Evolutionary conservation across 1,140 invertebrate species (phyloP).

Genomic region (Lithobius niger): DNA sequence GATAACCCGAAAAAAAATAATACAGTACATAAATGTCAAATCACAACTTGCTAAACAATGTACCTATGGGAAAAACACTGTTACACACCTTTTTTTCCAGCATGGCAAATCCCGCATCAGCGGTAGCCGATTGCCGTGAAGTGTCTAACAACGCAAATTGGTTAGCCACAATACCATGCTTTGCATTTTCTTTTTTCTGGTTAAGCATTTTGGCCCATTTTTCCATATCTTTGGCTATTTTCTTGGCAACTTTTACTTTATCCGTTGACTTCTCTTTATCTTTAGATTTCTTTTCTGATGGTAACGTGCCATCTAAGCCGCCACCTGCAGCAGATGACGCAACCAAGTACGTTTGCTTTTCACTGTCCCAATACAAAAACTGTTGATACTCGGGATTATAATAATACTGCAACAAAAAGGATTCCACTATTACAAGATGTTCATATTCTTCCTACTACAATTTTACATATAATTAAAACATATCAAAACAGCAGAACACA

Average conservation of each 20-base stretch:
- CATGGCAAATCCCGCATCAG: constrained; percentile 81
- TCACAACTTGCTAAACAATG: neutral
- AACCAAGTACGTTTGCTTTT: constrained; percentile 57
- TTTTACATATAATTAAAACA: too few species aligned
- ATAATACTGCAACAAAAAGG: constrained; percentile 34
- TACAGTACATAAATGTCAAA: neutral
- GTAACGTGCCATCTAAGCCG: constrained; percentile 27
- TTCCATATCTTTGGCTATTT: constrained; percentile 93
- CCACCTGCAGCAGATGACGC: constrained; percentile 23
- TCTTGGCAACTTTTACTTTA: constrained; percentile 93
- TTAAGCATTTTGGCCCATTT: constrained; percentile 95
- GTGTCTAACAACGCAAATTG: neutral
- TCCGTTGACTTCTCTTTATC: constrained; percentile 50
- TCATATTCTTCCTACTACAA: too few species aligned
- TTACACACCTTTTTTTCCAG: constrained; percentile 46
- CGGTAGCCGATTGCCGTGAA: constrained; percentile 43
- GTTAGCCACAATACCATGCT: constrained; percentile 40
- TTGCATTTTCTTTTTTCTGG: constrained; percentile 83
- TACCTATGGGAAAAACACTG: constrained; percentile 3
- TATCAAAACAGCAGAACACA: too few species aligned
- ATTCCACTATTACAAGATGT: too few species aligned
- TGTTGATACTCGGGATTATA: constrained; percentile 71
- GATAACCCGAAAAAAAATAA: neutral
- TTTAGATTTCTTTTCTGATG: constrained; percentile 20
- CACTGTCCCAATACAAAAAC: constrained; percentile 90